These are phyloP conservation scores for Tortrix viridana DNA, from an alignment of 2,888 invertebrate genomes.

Conservation along the genomic window DNA sequence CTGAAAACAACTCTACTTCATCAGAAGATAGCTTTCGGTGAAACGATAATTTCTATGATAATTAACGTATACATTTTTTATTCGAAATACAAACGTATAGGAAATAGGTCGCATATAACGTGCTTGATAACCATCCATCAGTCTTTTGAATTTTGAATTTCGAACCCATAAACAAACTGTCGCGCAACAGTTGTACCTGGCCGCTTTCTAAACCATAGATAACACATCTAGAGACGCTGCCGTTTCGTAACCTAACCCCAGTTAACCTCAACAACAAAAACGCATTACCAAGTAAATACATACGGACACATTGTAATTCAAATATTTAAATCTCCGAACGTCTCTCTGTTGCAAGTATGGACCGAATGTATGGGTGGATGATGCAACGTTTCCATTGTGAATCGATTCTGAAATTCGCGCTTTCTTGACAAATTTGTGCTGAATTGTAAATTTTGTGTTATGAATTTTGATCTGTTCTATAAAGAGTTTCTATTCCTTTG, in stretches of 20 bases:
- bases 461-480: background rate
- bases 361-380: constrained; percentile 51
- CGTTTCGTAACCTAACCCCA: constrained; percentile 71
- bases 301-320: constrained; percentile 73
- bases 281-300: constrained; percentile 76
- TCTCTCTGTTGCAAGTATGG: constrained; percentile 60
- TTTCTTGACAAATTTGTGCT: constrained; percentile 16
- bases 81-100: too few species aligned
- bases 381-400: constrained; percentile 51
- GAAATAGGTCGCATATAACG: background rate
- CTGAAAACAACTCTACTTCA: too few species aligned
- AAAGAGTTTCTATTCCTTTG: constrained; percentile 2
- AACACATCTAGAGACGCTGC: constrained; percentile 41
- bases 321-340: constrained; percentile 71
- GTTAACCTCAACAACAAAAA: constrained; percentile 68
- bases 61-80: too few species aligned
- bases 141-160: constrained; percentile 8
- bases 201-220: constrained; percentile 41
- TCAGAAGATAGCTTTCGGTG: too few species aligned
- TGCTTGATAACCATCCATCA: constrained; percentile 5
- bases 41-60: too few species aligned
- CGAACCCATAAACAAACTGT: constrained; percentile 20
- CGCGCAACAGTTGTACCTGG: constrained; percentile 25
- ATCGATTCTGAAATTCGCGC: constrained; percentile 24
- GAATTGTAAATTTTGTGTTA: constrained; percentile 16